These are phyloP conservation scores for Scaptomyza polygonia DNA, from an alignment of 2,888 invertebrate genomes.

Conservation along the genomic window DNA sequence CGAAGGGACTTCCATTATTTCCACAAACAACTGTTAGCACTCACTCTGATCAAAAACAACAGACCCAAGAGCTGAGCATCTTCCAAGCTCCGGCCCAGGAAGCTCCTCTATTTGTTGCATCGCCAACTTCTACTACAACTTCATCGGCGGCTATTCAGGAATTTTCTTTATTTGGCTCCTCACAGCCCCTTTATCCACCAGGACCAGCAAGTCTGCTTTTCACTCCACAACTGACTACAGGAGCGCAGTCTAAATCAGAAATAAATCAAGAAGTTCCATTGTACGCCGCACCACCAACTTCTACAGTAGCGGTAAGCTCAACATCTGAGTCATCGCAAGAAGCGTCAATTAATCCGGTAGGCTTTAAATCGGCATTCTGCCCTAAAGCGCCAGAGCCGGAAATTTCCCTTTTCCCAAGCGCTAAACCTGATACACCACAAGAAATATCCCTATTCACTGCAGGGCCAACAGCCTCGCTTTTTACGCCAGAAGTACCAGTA, in stretches of 20 bases:
- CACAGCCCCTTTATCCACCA: slow-evolving; percentile 9
- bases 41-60: slow-evolving; percentile 4
- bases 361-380: slow-evolving; percentile 6
- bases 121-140: slow-evolving; percentile 7
- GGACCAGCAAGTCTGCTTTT: background rate
- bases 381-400: slow-evolving; percentile 9
- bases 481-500: slow-evolving; percentile 2
- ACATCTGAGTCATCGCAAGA: slow-evolving; percentile 8
- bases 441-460: background rate
- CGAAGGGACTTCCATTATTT: slow-evolving; percentile 11
- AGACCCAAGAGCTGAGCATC: slow-evolving; percentile 2
- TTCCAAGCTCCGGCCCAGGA: slow-evolving; percentile 1
- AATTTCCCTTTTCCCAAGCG: background rate
- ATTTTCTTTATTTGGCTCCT: slow-evolving; percentile 1
- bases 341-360: slow-evolving; percentile 14
- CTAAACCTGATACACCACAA: background rate
- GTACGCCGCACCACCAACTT: slow-evolving; percentile 34
- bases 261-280: slow-evolving; percentile 17
- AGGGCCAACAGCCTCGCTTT: slow-evolving; percentile 9
- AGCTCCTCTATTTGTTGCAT: slow-evolving; percentile 11
- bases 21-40: background rate
- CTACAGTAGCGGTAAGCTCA: background rate
- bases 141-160: slow-evolving; percentile 1
- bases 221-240: background rate
- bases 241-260: background rate